Evolutionary conservation across 2,888 invertebrate species (phyloP).

Genomic region (Galerucella nymphaeae): DNA sequence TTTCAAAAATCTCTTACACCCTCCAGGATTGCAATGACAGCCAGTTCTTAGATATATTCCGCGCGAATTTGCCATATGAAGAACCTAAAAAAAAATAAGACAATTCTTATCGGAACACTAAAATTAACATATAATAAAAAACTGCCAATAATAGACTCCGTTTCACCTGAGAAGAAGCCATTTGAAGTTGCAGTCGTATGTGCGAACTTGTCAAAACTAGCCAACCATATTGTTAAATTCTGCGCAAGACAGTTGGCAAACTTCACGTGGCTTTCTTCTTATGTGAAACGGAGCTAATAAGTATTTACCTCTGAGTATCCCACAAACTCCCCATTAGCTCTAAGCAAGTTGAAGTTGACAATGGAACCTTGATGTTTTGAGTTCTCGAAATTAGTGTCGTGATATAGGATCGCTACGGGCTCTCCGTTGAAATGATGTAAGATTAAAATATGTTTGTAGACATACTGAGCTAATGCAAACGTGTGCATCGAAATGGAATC

Average conservation of each 20-base stretch:
- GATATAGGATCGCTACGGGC: constrained; percentile 78
- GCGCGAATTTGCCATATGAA: constrained; percentile 88
- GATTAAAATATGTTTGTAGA: constrained; percentile 72
- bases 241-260: no score
- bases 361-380: constrained; percentile 81
- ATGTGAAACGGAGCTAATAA: no score
- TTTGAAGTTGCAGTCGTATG: no score
- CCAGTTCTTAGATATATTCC: constrained; percentile 90
- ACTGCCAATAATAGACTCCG: no score
- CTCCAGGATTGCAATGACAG: constrained; percentile 97
- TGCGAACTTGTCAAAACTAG: no score
- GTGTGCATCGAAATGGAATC: constrained; percentile 78
- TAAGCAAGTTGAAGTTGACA: constrained; percentile 87
- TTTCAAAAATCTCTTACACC: constrained; percentile 84
- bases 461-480: constrained; percentile 79
- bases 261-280: no score
- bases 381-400: constrained; percentile 76
- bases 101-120: no score
- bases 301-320: constrained; percentile 86
- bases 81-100: constrained; percentile 75
- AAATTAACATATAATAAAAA: no score
- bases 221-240: no score
- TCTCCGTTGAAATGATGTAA: constrained; percentile 80
- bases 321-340: constrained; percentile 81
- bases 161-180: no score